phyloP scores from a whole-genome alignment of 2,113 vertebrate genomes.

The Rhombomys opimus region DNA sequence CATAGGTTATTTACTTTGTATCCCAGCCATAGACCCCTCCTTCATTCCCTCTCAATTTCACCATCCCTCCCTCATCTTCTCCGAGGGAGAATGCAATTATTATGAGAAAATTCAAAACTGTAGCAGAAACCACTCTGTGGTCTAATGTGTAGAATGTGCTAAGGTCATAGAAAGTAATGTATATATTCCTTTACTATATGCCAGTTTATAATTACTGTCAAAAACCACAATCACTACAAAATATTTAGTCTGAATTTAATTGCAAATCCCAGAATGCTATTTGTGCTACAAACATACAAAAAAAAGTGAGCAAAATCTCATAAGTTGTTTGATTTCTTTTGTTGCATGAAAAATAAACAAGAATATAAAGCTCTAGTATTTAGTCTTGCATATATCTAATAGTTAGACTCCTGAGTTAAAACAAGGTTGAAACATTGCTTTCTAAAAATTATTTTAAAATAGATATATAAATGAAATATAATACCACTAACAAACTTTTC shows the following conservation, averaged over 20 bases:
- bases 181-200: conserved; percentile 70
- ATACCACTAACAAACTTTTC: conserved; percentile 77
- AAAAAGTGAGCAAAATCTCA: background rate
- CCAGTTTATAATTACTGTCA: conserved; percentile 74
- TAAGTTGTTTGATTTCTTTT: background rate
- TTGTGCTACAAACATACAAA: background rate
- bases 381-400: conserved; percentile 38
- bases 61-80: too few species aligned
- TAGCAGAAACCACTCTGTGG: conserved; percentile 2
- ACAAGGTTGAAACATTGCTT: conserved; percentile 49
- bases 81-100: too few species aligned
- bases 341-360: conserved; percentile 72
- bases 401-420: conserved; percentile 62
- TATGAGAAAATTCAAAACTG: too few species aligned
- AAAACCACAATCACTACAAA: conserved; percentile 67
- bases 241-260: conserved; percentile 71
- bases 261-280: conserved; percentile 72
- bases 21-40: too few species aligned
- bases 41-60: too few species aligned
- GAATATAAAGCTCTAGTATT: conserved; percentile 78
- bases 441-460: conserved; percentile 79
- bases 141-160: conserved; percentile 61
- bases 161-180: conserved; percentile 76
- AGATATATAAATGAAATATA: conserved; percentile 54
- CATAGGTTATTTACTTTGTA: too few species aligned